Base-by-base conservation (phyloP, 2,888 invertebrate genomes). In the Archips crataeganus region DNA sequence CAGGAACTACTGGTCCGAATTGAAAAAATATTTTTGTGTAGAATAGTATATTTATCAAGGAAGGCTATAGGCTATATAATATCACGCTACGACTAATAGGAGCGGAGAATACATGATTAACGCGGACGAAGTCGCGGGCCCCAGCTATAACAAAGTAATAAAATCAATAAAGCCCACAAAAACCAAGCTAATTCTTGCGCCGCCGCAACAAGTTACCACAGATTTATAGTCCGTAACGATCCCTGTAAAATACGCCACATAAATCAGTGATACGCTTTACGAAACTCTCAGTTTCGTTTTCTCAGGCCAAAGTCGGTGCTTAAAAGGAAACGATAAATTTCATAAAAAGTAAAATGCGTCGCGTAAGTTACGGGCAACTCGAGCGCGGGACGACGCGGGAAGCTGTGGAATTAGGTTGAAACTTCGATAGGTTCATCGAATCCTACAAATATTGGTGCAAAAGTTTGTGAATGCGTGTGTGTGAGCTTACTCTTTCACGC, bases 141-240 rank as follows among this genome's bases (percentile, higher is more conserved):
- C 23, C 23, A 23, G 23, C 23, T 23, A 23, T 23, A 23, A 23
- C 23, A 23, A 23, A 23, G 23, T 32, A 32, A 69, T 47, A 10
- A 13, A 60, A 65, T 70, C 60, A 42, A 69, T 70, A 54, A 36
- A 45, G 42, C 45, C 51, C 49, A 69, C 73, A 73, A 69, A 69
- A 67, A 67, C 42, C 11, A 82, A 80, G 84, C 85, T 89, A 87
- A 87, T 87, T 85, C 85, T 80, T 81, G 76, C 70, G 67, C 71
- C 79, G 77, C 85, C 84, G 88, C 89, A 90, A 90, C 90, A 90
- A 90, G 91, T 90, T 89, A 90, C 88, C 84, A 76, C 81, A 87
- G 90, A 91, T 91, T 91, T 91, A 91, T 90, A 87, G 86, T 82
- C 85, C 87, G 87, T 88, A 88, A 90, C 90, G 88, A 87, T 87